Evolutionary conservation across 2,888 invertebrate genomes (phyloP).

Genomic region (Scrobipalpa atriplicella): DNA sequence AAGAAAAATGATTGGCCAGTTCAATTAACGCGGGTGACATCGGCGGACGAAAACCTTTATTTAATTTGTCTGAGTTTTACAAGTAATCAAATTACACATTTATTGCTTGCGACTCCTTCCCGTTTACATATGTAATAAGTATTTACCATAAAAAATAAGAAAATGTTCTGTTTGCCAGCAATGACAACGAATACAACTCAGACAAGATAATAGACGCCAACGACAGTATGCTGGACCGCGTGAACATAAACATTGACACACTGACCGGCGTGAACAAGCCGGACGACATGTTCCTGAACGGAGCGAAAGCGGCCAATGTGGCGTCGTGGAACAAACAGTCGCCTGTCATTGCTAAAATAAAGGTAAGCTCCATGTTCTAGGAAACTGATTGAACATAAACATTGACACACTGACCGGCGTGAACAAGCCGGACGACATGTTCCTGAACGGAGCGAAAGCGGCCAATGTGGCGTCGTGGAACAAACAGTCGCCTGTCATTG

Average conservation of each 20-base stretch:
- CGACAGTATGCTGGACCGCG: slow-evolving; percentile 91
- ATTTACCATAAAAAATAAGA: background rate
- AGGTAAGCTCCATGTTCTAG: slow-evolving; percentile 48
- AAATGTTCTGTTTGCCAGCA: slow-evolving; percentile 42
- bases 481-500: slow-evolving; percentile 49
- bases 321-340: slow-evolving; percentile 48
- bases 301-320: slow-evolving; percentile 44
- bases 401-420: slow-evolving; percentile 45
- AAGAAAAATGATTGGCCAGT: too few species aligned
- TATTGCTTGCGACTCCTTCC: too few species aligned
- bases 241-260: slow-evolving; percentile 88
- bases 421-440: slow-evolving; percentile 42
- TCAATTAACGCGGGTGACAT: too few species aligned
- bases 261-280: slow-evolving; percentile 62
- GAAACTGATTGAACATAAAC: background rate
- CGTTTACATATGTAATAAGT: too few species aligned
- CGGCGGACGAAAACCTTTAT: too few species aligned
- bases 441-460: slow-evolving; percentile 36
- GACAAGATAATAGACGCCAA: slow-evolving; percentile 92
- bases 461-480: slow-evolving; percentile 56
- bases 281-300: slow-evolving; percentile 37
- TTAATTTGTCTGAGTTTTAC: too few species aligned
- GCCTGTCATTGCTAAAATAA: slow-evolving; percentile 62
- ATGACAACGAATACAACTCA: slow-evolving; percentile 56
- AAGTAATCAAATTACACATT: too few species aligned